These are phyloP conservation scores for Tiliacea aurago DNA, from an alignment of 2,888 invertebrate species.

Conservation along the genomic window DNA sequence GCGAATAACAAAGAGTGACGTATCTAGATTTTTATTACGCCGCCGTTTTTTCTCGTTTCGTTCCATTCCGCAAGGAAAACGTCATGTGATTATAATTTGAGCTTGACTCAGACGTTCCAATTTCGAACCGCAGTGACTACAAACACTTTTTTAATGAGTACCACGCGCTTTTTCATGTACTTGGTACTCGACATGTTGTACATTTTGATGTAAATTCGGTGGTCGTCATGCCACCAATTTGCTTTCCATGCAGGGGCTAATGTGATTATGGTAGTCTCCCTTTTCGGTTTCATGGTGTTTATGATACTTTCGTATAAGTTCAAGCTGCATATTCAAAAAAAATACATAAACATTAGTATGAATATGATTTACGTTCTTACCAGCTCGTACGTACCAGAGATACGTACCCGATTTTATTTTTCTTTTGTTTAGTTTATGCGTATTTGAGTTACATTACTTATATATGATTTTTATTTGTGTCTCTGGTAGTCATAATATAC, in stretches of 20 bases:
- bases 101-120: conserved; percentile 49
- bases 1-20: conserved; percentile 60
- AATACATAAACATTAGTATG: background rate
- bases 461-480: background rate
- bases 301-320: background rate
- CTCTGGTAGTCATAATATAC: background rate
- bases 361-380: background rate
- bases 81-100: conserved; percentile 61
- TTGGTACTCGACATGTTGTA: conserved; percentile 14
- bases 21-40: conserved; percentile 62
- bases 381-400: background rate
- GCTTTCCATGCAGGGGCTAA: background rate
- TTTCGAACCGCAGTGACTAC: conserved; percentile 49
- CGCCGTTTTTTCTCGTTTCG: conserved; percentile 44
- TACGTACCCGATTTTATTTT: background rate
- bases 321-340: background rate
- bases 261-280: background rate
- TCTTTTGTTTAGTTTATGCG: background rate
- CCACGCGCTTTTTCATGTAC: conserved; percentile 13
- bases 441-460: background rate
- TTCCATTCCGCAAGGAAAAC: conserved; percentile 41
- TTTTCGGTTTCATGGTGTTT: background rate
- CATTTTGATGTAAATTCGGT: background rate
- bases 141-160: conserved; percentile 54
- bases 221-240: conserved; percentile 10